Base-by-base conservation (phyloP, 2,113 vertebrate species). In the Rhinolophus ferrumequinum region DNA sequence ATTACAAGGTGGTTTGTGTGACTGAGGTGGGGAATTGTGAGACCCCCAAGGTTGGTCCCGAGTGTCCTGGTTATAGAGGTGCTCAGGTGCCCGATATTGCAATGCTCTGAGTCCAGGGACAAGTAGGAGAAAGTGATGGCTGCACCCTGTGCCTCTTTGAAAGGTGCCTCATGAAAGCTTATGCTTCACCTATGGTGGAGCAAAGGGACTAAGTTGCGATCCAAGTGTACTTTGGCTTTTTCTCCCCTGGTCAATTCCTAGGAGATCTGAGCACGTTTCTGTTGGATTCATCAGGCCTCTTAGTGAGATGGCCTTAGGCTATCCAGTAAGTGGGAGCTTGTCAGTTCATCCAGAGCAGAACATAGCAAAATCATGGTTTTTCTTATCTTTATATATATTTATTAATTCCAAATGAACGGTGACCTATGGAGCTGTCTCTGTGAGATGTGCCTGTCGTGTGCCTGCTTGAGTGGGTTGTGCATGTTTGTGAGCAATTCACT, bases 321-420 rank as follows among this genome's bases (percentile, higher is more conserved):
- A 1, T 47, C 14, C 24, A 73, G 22, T 24, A 30, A 18, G 24
- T 77, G 35, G 81, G 10, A 72, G 54, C 30, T 82, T 86, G 3
- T 44, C 2, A 15, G 81, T 87, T 72, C 18, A 83, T 94, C 93
- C 26, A 44, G 41, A 94, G 60, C 12, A 95, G 35, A 6, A 83
- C 26, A 90, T 0, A 52, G 66, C 28, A 92, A 96, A 75, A 67
- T 30, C 38, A 82, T 58, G 52, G 72, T 70, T 67, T 88, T 72
- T 35, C 21, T 60, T 52, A 66, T 56, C 70, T 90, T 60, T 83
- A 28, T 56, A 21, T 35, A 58, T 22, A 30, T 52, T 93, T 92
- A n/a, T 66, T 84, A 88, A 60, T 47, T 95, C 50, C 70, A 92
- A 86, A 62, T 33, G 30, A 95, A 30, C 88, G n/a, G n/a, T 89